These are phyloP conservation scores for Smithornis capensis DNA, from an alignment of 2,113 vertebrate species.

Conservation along the genomic window DNA sequence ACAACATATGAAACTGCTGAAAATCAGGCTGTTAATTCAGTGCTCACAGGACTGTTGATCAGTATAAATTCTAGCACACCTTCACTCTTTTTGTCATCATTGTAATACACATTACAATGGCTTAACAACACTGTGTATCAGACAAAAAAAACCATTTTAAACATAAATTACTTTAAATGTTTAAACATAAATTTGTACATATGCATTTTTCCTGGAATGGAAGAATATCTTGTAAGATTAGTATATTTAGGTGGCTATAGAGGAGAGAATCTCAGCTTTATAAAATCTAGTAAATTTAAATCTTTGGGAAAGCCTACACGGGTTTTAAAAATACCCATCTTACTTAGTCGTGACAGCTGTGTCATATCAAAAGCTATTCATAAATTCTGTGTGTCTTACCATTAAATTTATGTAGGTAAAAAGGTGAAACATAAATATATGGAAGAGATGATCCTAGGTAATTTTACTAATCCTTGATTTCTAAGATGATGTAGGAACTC, in stretches of 20 bases:
- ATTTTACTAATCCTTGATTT: neutral
- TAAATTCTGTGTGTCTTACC: neutral
- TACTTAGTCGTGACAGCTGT: neutral
- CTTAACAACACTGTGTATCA: neutral
- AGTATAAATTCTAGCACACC: neutral
- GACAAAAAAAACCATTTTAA: neutral
- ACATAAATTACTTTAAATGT: neutral
- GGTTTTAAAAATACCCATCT: neutral
- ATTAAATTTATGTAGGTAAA: neutral
- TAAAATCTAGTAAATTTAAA: neutral
- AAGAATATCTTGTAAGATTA: neutral
- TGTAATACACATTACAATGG: neutral
- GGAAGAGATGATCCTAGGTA: neutral
- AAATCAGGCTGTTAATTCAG: neutral
- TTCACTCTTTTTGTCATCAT: neutral
- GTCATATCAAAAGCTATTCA: neutral
- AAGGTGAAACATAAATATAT: neutral
- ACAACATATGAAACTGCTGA: neutral
- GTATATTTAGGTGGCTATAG: neutral
- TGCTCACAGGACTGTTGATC: neutral
- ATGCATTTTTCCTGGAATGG: neutral
- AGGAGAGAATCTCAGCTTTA: neutral
- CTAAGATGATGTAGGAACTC: neutral
- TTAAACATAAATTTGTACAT: neutral
- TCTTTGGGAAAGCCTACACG: neutral